Base-by-base conservation (phyloP, 2,797 vertebrate genomes). In the Semotilus atromaculatus region DNA sequence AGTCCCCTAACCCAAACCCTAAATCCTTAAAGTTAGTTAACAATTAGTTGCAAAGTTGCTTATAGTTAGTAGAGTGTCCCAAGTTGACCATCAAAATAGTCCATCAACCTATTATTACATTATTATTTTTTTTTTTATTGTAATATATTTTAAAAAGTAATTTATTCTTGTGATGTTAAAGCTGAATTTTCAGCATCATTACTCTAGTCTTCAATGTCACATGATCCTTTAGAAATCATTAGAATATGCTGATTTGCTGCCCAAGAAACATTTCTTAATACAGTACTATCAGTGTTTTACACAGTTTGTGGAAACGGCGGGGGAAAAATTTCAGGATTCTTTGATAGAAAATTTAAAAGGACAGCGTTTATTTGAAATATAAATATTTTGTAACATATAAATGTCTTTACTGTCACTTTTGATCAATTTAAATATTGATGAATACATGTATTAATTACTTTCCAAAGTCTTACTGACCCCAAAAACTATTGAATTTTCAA, bases 161-260 rank as follows among this genome's bases (percentile, higher is more conserved):
- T 55, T 23, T 23, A 43, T 43, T 71, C n/a, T 13, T 43, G 68
- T 71, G 14, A 26, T 71, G 13, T 1, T 34, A 45, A 26, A 71
- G 67, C 10, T 70, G 5, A 40, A n/a, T 40, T 43, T 70, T 16
- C 23, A 71, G 38, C 68, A 8, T 18, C 16, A 29, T 9, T 38
- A 38, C 21, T 43, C 14, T 14, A 72, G 7, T 43, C 38, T 43
- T 70, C 38, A 70, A 38, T 43, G 23, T 45, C 70, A 45, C 34
- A 23, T 14, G 67, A 70, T 29, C 70, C 70, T 72, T 72, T n/a
- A 72, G 2, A 70, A 72, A 72, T 72, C 1, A 72, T 29, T 70
- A 5, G 23, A 23, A 70, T 68, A n/a, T 68, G 19, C 9, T 23
- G 21, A 40, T 40, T 68, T 70, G 36, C n/a, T n/a, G n/a, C n/a